These are phyloP conservation scores for Drosophila buzzatii DNA, from an alignment of 2,888 invertebrate species.

Conservation along the genomic window DNA sequence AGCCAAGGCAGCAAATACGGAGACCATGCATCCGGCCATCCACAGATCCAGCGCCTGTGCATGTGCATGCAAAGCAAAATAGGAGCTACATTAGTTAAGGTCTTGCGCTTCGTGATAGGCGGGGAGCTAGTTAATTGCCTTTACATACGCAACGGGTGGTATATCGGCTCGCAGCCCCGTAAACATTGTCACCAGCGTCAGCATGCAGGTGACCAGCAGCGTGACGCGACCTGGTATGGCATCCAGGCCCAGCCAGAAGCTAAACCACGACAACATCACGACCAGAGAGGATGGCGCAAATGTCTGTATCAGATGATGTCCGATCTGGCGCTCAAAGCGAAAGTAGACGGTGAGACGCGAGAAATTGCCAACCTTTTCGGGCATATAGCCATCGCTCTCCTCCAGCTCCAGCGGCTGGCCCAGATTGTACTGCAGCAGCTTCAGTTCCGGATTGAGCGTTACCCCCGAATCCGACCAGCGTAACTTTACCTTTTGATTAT, in stretches of 20 bases:
- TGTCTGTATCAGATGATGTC: conserved; percentile 93
- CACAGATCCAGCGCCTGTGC: conserved; percentile 93
- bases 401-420: conserved; percentile 90
- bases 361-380: conserved; percentile 93
- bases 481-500: conserved; percentile 90
- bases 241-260: conserved; percentile 94
- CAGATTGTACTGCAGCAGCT: conserved; percentile 92
- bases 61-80: conserved; percentile 40
- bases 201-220: conserved; percentile 92
- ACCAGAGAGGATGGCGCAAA: conserved; percentile 93
- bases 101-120: not conserved
- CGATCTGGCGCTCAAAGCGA: conserved; percentile 93
- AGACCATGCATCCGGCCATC: conserved; percentile 96
- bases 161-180: conserved; percentile 92
- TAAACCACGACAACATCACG: conserved; percentile 94
- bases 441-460: conserved; percentile 92
- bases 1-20: conserved; percentile 92
- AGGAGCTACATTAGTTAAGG: conserved; percentile 4
- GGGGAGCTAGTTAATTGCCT: conserved; percentile 86
- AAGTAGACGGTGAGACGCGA: conserved; percentile 92
- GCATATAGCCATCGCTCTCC: conserved; percentile 90
- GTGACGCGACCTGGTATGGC: conserved; percentile 94
- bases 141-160: conserved; percentile 94
- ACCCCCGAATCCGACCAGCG: conserved; percentile 92
- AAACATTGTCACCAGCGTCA: conserved; percentile 94